Evolutionary conservation across 2,113 vertebrate genomes (phyloP).

Genomic region (Saguinus midas): DNA sequence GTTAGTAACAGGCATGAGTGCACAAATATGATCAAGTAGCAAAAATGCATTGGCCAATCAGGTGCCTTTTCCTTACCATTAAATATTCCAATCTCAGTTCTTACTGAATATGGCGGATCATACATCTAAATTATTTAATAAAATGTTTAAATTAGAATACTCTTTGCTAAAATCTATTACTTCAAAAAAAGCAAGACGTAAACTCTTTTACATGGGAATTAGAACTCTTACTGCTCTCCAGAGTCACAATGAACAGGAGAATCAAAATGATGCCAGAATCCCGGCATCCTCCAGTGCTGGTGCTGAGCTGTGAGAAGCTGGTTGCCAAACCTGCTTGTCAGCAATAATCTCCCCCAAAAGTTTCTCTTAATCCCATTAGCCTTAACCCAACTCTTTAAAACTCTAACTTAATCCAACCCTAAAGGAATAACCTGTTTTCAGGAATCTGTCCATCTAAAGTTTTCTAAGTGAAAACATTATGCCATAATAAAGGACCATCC

Average conservation of each 20-base stretch:
- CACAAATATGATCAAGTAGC: conserved; percentile 80
- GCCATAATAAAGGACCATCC: not conserved
- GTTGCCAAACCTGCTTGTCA: not conserved
- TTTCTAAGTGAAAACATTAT: not conserved
- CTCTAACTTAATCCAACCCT: not conserved
- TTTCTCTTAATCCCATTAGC: not conserved
- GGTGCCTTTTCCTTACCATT: conserved; percentile 93
- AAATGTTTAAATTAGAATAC: conserved; percentile 92
- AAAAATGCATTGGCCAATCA: conserved; percentile 84
- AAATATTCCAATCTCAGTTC: conserved; percentile 90
- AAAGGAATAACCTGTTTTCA: not conserved
- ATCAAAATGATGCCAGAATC: not conserved
- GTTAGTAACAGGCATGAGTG: conserved; percentile 82
- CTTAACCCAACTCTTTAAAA: not conserved
- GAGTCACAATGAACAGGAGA: not conserved
- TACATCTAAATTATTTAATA: conserved; percentile 97
- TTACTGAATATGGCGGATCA: conserved; percentile 93
- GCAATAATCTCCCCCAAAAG: not conserved
- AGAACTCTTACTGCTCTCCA: not conserved
- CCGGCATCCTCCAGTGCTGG: not conserved
- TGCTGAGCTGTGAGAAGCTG: not conserved
- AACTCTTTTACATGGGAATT: conserved; percentile 1
- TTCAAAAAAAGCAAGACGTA: conserved; percentile 68
- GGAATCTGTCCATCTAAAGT: not conserved
- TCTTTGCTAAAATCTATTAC: conserved; percentile 75